These are phyloP conservation scores for Geophilus truncorum DNA, from an alignment of 2,888 invertebrate species.

Conservation along the genomic window DNA sequence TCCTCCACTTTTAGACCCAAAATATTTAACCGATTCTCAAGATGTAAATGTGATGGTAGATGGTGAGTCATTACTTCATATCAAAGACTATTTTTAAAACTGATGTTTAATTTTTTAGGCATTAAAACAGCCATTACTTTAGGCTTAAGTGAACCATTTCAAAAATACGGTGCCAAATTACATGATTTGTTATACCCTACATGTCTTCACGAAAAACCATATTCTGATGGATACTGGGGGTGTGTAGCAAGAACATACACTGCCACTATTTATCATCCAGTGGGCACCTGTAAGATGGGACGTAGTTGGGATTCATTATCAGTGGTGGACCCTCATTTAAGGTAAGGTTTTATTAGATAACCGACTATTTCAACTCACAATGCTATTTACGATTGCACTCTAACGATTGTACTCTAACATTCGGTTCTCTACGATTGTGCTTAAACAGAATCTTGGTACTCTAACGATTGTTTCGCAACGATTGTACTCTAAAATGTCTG, in stretches of 20 bases:
- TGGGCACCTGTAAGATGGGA: conserved; percentile 36
- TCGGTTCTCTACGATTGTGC: too few species aligned
- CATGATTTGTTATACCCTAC: conserved; percentile 40
- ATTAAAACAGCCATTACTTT: conserved; percentile 40
- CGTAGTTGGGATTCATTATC: conserved; percentile 32
- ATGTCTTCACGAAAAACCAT: conserved; percentile 38
- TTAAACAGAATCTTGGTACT: too few species aligned
- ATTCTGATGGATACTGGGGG: conserved; percentile 34
- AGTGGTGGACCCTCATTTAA: conserved; percentile 34
- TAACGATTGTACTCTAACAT: too few species aligned
- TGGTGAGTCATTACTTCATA: conserved; percentile 48
- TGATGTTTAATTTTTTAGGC: conserved; percentile 1
- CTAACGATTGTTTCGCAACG: neutral
- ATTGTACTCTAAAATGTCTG: too few species aligned
- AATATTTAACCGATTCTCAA: conserved; percentile 77
- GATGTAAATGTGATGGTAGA: conserved; percentile 77
- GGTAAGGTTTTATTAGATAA: too few species aligned
- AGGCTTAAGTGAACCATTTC: conserved; percentile 40
- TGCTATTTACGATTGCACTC: too few species aligned
- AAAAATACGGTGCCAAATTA: conserved; percentile 39
- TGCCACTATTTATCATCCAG: conserved; percentile 33
- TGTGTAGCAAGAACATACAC: conserved; percentile 32
- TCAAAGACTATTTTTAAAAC: neutral
- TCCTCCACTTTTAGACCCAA: conserved; percentile 82
- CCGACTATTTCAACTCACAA: too few species aligned